Base-by-base conservation (phyloP, 1,140 invertebrate genomes). In the Drosophila cardini region DNA sequence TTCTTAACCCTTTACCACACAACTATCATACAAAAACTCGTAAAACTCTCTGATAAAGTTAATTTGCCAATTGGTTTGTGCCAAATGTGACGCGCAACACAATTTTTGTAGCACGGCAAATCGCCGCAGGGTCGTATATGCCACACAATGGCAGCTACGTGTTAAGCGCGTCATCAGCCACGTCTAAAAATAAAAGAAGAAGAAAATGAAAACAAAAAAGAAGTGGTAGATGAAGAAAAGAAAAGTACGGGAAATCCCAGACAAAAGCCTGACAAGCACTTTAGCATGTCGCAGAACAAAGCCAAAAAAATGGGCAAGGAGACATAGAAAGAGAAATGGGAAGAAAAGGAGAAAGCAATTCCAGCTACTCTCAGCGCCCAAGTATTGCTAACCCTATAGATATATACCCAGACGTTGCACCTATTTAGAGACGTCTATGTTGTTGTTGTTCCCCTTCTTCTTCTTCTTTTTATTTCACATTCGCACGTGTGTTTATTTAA, bases 401-500 rank as follows among this genome's bases (percentile, higher is more conserved):
- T 50, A 46, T 21, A 40, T 26, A 71, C 32, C 74, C 53, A 79
- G 83, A 87, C 76, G 53, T 65, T 72, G 80, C 52, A 69, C 79
- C 83, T 89, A 87, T 89, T 86, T 86, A 87, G 83, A 76, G 72
- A 65, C 52, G 48, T 69, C 53, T 18, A 3, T 61, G 8, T 18
- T 30, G 34, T 64, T 68, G 72, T 55, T 72, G 42, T 55, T 61
- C 5, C 18, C 11, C 34, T 62, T 74, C 63, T 48, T 71, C 30
- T 67, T 30, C 34, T 56, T 63, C 45, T 45, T 50, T 76, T 78
- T 82, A 50, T 74, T 64, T 70, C 63, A 76, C 78, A 73, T 76
- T 85, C 74, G 83, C 83, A 86, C 82, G 85, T 90, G 85, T 89
- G 84, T 89, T 89, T 89, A 89, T 89, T 89, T 89, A 89, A 89